Base-by-base conservation (phyloP, 2,113 vertebrate species). In the Chitala chitala region DNA sequence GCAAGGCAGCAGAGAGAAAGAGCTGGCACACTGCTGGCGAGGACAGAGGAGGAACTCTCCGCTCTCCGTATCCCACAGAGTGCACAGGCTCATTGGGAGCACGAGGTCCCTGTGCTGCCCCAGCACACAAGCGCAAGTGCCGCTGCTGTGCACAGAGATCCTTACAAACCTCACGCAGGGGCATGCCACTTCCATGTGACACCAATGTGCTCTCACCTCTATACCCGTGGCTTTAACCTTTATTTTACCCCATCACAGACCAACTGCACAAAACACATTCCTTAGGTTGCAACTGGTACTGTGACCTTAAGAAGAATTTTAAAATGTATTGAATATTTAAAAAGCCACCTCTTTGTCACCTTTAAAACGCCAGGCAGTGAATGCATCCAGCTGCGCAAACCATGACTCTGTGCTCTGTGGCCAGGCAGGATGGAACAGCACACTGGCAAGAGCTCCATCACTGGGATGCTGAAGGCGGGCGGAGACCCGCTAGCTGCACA, bases 61-160 rank as follows among this genome's bases (percentile, higher is more conserved):
- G 61, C 42, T 50, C n/a, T n/a, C 56, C 63, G 42, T 15, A 55
- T 76, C 75, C 74, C 74, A 81, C 78, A 78, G n/a, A n/a, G 78
- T 76, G 76, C 76, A 72, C 78, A 44, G 42, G 75, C 56, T 76
- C 80, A 77, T 80, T 77, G 80, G 75, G 69, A 63, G 75, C 76
- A 79, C 82, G 82, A 83, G 81, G 83, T 83, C 78, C 80, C 59
- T 71, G 72, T 73, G 70, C 71, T 69, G 46, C 77, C 61, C 69
- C 78, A 66, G 64, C 77, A 80, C 75, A 83, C 72, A 71, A 75
- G 72, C 69, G 76, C 59, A 76, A 46, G 71, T 82, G 76, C 77
- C 76, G 76, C 64, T 40, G 61, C 75, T 31, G 24, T 42, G 59
- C 29, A 24, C 29, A 50, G 26, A 76, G 72, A 26, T 42, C 72